These are phyloP conservation scores for Motacilla tschutschensis DNA, from an alignment of 2,113 vertebrate species.

Conservation along the genomic window DNA sequence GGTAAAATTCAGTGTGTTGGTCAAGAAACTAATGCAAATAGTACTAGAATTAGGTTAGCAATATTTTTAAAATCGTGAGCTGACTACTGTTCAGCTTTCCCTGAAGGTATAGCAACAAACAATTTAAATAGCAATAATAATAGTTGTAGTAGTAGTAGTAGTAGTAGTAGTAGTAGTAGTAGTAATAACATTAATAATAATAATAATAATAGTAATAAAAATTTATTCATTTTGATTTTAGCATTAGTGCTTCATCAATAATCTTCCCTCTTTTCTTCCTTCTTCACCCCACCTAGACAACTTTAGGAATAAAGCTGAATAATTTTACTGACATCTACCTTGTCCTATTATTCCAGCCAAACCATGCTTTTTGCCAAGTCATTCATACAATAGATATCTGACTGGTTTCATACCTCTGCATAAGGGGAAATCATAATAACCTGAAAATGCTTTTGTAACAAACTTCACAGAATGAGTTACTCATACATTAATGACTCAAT, in stretches of 20 bases:
- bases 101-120: background rate
- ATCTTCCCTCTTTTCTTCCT: background rate
- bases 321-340: background rate
- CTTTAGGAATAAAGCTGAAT: background rate
- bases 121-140: background rate
- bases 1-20: background rate
- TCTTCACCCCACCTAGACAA: background rate
- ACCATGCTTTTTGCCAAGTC: background rate
- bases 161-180: no score
- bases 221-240: background rate
- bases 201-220: no score
- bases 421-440: background rate
- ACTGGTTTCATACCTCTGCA: background rate
- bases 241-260: background rate
- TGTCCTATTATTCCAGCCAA: background rate
- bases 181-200: no score
- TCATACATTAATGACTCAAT: background rate
- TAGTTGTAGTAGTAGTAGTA: rapidly evolving
- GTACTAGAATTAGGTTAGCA: background rate
- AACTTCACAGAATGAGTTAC: background rate
- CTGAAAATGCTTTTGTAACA: background rate
- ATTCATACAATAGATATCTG: background rate
- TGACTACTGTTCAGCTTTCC: background rate
- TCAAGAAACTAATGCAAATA: background rate
- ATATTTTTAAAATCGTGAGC: background rate